Percentiles rank a stretch among this genome's conserved stretches.
Conservation (phyloP, 2,113 vertebrate genomes). For the Odontophorus gujanensis region DNA sequence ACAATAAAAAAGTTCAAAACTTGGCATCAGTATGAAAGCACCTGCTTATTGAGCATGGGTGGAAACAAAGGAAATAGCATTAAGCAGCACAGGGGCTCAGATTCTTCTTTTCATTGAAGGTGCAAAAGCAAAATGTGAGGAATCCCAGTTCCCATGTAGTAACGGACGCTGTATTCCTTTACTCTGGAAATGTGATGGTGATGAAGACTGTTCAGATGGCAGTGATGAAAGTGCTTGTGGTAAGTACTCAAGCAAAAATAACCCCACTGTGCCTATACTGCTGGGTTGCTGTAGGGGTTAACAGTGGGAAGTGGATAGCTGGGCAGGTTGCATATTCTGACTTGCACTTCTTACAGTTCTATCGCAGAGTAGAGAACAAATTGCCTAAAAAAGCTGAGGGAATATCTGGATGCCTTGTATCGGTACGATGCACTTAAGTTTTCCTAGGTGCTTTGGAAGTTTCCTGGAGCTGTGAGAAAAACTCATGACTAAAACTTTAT, state of each 20-base stretch:
- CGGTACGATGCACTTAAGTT: not conserved
- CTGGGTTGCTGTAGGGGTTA: not conserved
- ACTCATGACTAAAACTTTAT: not conserved
- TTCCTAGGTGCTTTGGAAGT: not conserved
- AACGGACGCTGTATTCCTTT: conserved; percentile 94
- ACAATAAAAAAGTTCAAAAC: not conserved
- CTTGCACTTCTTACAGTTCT: not conserved
- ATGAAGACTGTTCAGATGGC: conserved; percentile 92
- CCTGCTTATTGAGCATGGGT: not conserved
- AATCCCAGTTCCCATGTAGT: conserved; percentile 91
- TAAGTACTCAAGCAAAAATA: conserved; percentile 74
- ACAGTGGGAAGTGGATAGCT: not conserved
- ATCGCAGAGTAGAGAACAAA: not conserved
- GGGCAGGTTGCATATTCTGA: not conserved
- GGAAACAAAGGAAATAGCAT: not conserved
- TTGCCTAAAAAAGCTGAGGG: not conserved
- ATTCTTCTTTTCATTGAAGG: conserved; percentile 72
- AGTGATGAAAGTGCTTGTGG: conserved; percentile 93
- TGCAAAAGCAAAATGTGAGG: conserved; percentile 86
- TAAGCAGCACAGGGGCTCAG: not conserved
- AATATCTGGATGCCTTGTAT: not conserved
- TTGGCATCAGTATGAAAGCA: not conserved
- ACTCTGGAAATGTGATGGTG: conserved; percentile 95
- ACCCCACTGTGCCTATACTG: not conserved
- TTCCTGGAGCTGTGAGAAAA: not conserved